Base-by-base conservation (phyloP, 1,140 invertebrate genomes). In the Drosophila pectinifera region DNA sequence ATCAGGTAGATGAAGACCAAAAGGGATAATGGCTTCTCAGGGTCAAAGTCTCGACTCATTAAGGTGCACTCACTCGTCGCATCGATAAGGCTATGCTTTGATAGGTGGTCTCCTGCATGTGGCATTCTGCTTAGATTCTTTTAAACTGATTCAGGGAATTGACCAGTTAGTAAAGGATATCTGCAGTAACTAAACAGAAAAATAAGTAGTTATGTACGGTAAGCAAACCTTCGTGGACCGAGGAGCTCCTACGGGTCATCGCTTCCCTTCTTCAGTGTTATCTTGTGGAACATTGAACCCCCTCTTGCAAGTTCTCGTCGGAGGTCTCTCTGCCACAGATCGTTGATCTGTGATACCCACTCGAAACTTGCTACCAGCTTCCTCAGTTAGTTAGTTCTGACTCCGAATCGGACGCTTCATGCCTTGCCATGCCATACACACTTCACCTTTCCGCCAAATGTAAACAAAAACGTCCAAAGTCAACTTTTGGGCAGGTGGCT, bases 261-360 rank as follows among this genome's bases (percentile, higher is more conserved):
- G 64, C 45, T 64, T 68, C 3, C 20, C 61, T 26, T 41, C 58
- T 41, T 41, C n/a, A 8, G 13, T 26, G 64, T 49, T 51, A 22
- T 65, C 28, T 36, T 8, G 14, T 36, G 68, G 51, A 70, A 70
- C 68, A 57, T 72, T 72, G 68, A 72, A 72, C 68, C 68, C 68
- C 68, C 65, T 36, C 18, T 48, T 53, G 22, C n/a, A 34, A 26
- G 20, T 59, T 43, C 54, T 34, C 36, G 26, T 31, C 26, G 68
- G 51, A 73, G 42, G 55, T 51, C 67, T 62, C 63, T 24, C 24
- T 67, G 56, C 18, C 39, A 56, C 73, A 69, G 81, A 84, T 68
- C 81, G 77, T 84, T 84, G 81, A 80, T 84, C 80, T 85, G 75
- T 77, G 81, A 84, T 84, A 84, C 67, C 77, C 81, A 85, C 80